Conservation (phyloP, 2,113 vertebrate species). For the Dipodomys stephensi region DNA sequence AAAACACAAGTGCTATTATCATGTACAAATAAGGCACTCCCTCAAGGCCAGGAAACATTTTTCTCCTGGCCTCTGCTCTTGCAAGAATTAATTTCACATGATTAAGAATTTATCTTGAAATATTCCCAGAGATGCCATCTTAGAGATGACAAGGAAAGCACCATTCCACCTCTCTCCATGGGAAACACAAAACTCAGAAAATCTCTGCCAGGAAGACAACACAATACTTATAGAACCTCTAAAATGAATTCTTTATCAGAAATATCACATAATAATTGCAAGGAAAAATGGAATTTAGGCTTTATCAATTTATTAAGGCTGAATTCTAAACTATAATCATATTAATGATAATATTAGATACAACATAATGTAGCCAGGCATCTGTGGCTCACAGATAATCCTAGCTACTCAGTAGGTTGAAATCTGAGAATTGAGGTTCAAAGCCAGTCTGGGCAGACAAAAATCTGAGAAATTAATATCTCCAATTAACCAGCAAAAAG, state of each 20-base stretch:
- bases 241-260: slow-evolving; percentile 32
- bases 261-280: not conserved
- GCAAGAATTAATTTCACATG: slow-evolving; percentile 30
- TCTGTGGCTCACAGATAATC: too few relatives aligned
- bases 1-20: not conserved
- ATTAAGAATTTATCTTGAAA: slow-evolving; percentile 54
- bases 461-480: too few relatives aligned
- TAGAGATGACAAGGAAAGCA: not conserved
- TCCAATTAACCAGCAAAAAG: too few relatives aligned
- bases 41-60: slow-evolving; percentile 13
- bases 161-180: not conserved
- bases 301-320: not conserved
- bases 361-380: too few relatives aligned
- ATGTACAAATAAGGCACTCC: slow-evolving; percentile 52
- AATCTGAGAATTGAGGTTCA: too few relatives aligned
- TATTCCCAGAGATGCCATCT: not conserved
- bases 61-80: slow-evolving; percentile 5
- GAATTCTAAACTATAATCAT: not conserved
- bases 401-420: too few relatives aligned
- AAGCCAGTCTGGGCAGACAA: too few relatives aligned
- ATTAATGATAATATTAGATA: not conserved
- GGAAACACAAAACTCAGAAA: slow-evolving; percentile 29
- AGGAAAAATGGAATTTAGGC: slow-evolving; percentile 33
- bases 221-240: not conserved
- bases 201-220: slow-evolving; percentile 19